Conservation (phyloP, 2,888 invertebrate species). For the Aelia acuminata region DNA sequence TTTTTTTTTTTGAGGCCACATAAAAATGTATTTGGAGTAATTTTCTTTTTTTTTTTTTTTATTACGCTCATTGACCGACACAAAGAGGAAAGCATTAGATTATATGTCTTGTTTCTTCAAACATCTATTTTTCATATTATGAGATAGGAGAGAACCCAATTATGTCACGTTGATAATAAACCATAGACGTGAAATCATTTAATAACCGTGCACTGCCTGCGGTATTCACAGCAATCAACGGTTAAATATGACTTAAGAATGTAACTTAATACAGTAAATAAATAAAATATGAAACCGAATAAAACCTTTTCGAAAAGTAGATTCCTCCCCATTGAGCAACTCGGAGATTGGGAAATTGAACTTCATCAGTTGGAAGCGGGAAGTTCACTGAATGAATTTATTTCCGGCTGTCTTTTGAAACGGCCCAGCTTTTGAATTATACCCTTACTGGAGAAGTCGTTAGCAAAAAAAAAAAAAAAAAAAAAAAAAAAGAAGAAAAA, state of each 20-base stretch:
- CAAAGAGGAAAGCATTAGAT: too few species aligned
- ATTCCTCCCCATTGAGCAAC: neutral
- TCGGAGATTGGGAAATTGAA: conserved; percentile 29
- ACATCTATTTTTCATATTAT: too few species aligned
- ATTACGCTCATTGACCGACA: too few species aligned
- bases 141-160: too few species aligned
- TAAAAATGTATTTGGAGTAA: too few species aligned
- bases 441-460: neutral
- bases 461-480: conserved; percentile 38
- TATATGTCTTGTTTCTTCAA: too few species aligned
- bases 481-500: too few species aligned
- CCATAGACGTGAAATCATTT: neutral
- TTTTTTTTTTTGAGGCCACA: too few species aligned
- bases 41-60: too few species aligned
- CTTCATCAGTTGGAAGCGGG: conserved; percentile 19
- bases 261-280: neutral
- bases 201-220: neutral
- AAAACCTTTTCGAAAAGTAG: neutral
- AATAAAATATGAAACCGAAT: neutral
- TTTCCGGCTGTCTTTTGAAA: conserved; percentile 52
- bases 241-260: neutral
- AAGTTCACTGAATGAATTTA: conserved; percentile 45
- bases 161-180: too few species aligned
- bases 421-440: conserved; percentile 15
- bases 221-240: neutral